Conservation (phyloP, 2,113 vertebrate genomes). For the Glareola pratincola region DNA sequence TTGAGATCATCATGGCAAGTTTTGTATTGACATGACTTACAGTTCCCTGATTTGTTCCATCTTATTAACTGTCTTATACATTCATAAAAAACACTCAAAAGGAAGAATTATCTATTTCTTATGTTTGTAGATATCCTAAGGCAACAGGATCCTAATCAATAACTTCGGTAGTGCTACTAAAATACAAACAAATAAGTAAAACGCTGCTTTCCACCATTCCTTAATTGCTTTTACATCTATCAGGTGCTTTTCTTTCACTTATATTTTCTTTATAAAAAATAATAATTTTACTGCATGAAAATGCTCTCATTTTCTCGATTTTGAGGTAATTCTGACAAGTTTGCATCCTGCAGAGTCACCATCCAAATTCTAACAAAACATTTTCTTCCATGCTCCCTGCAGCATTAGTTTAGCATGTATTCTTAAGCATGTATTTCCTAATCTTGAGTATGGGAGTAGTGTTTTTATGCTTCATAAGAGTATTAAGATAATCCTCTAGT, state of each 20-base stretch:
- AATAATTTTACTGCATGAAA: not conserved
- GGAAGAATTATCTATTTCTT: not conserved
- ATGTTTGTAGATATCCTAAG: not conserved
- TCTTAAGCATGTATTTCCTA: not conserved
- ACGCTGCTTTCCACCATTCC: not conserved
- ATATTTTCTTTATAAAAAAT: not conserved
- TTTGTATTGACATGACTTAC: not conserved
- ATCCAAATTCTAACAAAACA: not conserved
- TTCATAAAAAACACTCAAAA: not conserved
- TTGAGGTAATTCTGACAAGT: not conserved
- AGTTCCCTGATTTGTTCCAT: not conserved
- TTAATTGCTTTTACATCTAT: not conserved
- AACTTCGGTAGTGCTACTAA: not conserved
- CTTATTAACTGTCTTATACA: not conserved
- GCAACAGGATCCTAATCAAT: not conserved
- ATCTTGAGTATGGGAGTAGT: not conserved
- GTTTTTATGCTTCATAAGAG: not conserved
- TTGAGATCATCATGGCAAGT: not conserved
- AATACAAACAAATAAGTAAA: not conserved
- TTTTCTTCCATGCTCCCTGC: not conserved
- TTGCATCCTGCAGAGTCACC: not conserved
- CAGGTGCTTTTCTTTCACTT: not conserved
- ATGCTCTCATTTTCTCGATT: not conserved
- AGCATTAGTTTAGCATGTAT: not conserved
- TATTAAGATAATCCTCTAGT: not conserved